Conservation (phyloP, 2,797 vertebrate species). For the Rousettus madagascariensis region DNA sequence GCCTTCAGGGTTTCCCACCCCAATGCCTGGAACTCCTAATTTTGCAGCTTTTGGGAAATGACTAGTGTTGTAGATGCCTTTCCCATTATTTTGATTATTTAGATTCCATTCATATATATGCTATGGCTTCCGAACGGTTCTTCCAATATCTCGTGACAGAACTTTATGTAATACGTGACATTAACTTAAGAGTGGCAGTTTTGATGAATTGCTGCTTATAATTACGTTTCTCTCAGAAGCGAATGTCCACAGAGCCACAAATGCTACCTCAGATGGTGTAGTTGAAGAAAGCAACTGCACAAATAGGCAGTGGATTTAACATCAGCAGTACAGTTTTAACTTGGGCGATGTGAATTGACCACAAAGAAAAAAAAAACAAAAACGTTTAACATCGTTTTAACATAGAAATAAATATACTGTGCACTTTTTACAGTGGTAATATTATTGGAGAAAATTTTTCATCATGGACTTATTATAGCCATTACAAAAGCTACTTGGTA, state of each 20-base stretch:
- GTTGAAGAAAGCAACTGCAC: conserved; percentile 28
- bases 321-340: neutral
- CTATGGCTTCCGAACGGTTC: conserved; percentile 31
- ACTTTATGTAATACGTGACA: conserved; percentile 65
- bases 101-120: conserved; percentile 64
- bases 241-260: neutral
- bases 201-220: conserved; percentile 64
- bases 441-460: neutral
- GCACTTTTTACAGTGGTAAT: neutral
- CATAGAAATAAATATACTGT: neutral
- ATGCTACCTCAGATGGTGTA: neutral
- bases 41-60: conserved; percentile 46
- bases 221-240: conserved; percentile 57
- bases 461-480: neutral
- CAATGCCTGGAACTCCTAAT: conserved; percentile 30
- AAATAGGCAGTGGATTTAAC: neutral
- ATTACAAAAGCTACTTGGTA: neutral
- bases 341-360: neutral
- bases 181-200: conserved; percentile 54
- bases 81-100: conserved; percentile 68
- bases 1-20: neutral
- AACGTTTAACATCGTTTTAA: neutral
- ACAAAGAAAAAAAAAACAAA: neutral
- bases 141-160: conserved; percentile 47
- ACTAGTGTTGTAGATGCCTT: conserved; percentile 35